phyloP scores from a whole-genome alignment of 2,113 vertebrate species.

The Pholis gunnellus region DNA sequence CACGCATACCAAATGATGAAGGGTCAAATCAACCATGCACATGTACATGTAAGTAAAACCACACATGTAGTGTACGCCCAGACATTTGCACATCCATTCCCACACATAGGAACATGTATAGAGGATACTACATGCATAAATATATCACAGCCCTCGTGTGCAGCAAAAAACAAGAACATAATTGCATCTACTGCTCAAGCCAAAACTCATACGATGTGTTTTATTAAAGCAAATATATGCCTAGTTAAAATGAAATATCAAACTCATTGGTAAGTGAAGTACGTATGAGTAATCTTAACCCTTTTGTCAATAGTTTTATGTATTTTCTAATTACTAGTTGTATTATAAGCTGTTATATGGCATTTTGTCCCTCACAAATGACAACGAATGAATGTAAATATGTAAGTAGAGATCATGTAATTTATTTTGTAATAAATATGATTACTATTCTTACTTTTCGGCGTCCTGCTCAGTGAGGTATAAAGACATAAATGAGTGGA shows the following conservation, averaged over 20 bases:
- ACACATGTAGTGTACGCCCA: not conserved
- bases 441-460: conserved; percentile 7
- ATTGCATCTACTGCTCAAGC: not conserved
- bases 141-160: not conserved
- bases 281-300: not conserved
- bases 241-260: not conserved
- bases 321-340: conserved; percentile 10
- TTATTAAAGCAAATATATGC: not conserved
- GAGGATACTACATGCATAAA: not conserved
- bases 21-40: not conserved
- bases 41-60: not conserved
- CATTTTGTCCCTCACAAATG: conserved; percentile 3
- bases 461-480: conserved; percentile 4
- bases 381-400: conserved; percentile 65
- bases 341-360: not conserved
- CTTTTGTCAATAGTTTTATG: not conserved
- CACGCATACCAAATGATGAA: not conserved
- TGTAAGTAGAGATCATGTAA: conserved; percentile 52
- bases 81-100: conserved; percentile 4
- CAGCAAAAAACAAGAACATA: not conserved
- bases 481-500: not conserved
- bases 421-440: conserved; percentile 68
- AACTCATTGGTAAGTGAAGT: not conserved
- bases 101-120: not conserved
- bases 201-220: not conserved